Percentiles rank a stretch among this genome's conserved stretches.
phyloP scores from a whole-genome alignment of 2,113 vertebrate genomes.

The Heliornis fulica region DNA sequence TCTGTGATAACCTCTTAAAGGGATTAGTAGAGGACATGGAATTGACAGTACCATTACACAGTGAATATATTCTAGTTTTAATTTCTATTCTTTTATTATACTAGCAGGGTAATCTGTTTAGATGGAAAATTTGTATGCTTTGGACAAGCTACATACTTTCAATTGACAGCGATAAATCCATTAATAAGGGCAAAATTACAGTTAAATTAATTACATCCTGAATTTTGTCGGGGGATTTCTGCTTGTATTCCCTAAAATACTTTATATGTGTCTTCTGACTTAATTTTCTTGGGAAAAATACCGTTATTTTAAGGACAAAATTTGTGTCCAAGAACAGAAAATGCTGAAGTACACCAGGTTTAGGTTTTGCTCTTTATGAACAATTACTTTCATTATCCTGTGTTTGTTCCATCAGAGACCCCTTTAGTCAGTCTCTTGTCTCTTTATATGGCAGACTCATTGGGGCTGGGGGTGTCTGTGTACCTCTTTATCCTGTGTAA shows the following conservation, averaged over 20 bases:
- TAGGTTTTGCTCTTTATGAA: not conserved
- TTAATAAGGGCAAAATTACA: not conserved
- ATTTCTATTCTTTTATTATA: not conserved
- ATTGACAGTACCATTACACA: not conserved
- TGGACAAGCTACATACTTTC: not conserved
- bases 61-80: not conserved
- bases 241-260: not conserved
- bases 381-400: not conserved
- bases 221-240: not conserved
- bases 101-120: not conserved
- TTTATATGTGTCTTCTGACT: not conserved
- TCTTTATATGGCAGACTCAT: not conserved
- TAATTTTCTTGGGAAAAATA: not conserved
- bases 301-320: not conserved
- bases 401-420: not conserved
- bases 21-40: not conserved
- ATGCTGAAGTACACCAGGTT: not conserved
- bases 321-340: not conserved
- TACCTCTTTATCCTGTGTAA: not conserved
- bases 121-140: not conserved
- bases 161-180: not conserved
- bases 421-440: not conserved
- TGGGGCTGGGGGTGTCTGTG: not conserved
- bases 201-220: not conserved
- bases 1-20: too few species aligned